Evolutionary conservation across 2,113 vertebrate genomes (phyloP).

Genomic region (Himantopus leucocephalus): DNA sequence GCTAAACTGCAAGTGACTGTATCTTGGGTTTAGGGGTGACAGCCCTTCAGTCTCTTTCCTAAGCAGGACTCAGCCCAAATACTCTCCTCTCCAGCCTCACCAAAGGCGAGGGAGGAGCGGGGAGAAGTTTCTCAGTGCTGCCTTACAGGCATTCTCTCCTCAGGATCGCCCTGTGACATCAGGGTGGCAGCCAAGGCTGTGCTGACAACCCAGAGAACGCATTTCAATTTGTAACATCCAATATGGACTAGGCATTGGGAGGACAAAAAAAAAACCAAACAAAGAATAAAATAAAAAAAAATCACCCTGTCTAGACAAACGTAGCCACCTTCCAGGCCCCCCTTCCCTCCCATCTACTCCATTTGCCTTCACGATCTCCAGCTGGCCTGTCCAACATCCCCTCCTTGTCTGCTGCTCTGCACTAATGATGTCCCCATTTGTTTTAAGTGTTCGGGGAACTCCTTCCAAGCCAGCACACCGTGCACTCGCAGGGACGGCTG

Average conservation of each 20-base stretch:
- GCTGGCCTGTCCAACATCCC: background rate
- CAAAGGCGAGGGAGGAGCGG: background rate
- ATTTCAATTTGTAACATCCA: background rate
- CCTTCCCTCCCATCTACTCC: background rate
- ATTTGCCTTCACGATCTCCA: background rate
- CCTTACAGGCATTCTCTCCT: too few relatives aligned
- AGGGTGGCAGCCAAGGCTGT: background rate
- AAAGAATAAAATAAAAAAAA: background rate
- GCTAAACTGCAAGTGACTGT: background rate
- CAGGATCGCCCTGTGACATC: background rate
- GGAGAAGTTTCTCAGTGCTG: background rate
- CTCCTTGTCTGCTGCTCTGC: background rate
- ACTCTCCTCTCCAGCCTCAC: background rate
- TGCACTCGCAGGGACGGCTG: fast-evolving
- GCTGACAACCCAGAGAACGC: background rate
- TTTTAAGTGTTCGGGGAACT: background rate
- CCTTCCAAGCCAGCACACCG: background rate
- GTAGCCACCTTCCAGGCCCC: background rate
- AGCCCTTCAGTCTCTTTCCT: background rate
- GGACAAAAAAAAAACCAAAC: too few relatives aligned
- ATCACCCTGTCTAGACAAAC: background rate
- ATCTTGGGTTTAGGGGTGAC: background rate
- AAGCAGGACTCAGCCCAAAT: background rate
- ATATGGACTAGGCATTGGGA: background rate
- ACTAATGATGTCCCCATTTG: background rate